Conservation (phyloP, 2,113 vertebrate species). For the Casuarius casuarius region DNA sequence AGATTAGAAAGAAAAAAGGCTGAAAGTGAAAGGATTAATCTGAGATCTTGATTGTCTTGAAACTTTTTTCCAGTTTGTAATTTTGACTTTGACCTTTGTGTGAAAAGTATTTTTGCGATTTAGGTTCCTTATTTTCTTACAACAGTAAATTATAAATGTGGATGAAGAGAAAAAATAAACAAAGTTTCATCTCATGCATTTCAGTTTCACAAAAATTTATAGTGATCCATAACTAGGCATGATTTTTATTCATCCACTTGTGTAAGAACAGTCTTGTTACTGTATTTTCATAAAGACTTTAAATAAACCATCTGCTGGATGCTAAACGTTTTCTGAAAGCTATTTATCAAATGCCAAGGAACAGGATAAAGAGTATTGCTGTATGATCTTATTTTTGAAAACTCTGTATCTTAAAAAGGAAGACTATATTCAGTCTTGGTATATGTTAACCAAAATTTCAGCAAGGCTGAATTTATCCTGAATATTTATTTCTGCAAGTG, state of each 20-base stretch:
- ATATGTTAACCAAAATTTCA: neutral
- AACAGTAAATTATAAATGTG: conserved; percentile 16
- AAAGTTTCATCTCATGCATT: neutral
- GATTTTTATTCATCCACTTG: neutral
- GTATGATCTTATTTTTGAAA: neutral
- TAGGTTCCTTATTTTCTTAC: conserved; percentile 40
- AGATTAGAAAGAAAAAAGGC: conserved; percentile 50
- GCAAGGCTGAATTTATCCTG: neutral
- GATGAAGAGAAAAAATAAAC: neutral
- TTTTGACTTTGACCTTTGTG: neutral
- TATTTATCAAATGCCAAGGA: conserved; percentile 27
- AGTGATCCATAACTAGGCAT: neutral
- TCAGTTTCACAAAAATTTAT: neutral
- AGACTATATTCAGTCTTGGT: neutral
- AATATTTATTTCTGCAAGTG: neutral
- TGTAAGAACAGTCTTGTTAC: neutral
- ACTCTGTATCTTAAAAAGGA: neutral
- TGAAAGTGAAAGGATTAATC: conserved; percentile 53
- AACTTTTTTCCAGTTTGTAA: neutral
- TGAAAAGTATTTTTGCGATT: conserved; percentile 40
- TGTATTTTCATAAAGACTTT: conserved; percentile 18
- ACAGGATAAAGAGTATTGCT: neutral
- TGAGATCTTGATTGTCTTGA: conserved; percentile 3
- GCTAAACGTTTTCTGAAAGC: conserved; percentile 20
- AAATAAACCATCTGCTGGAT: conserved; percentile 6